These are phyloP conservation scores for Amphiduros pacificus DNA, from an alignment of 2,888 invertebrate genomes.

Conservation along the genomic window DNA sequence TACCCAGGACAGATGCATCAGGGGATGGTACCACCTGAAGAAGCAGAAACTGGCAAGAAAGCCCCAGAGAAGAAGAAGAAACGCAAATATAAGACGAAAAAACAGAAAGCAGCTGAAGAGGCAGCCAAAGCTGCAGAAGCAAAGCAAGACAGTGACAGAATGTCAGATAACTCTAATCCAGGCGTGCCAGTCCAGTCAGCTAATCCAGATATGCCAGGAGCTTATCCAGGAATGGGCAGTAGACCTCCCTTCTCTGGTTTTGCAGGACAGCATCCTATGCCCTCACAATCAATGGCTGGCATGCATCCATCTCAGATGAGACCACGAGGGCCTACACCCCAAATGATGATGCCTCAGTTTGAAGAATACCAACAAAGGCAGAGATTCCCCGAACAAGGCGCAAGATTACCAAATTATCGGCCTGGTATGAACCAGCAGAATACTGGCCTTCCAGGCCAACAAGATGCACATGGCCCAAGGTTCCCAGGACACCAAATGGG, in stretches of 20 bases:
- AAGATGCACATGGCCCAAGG: too few species aligned
- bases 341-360: too few species aligned
- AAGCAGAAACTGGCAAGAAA: neutral
- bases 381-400: neutral
- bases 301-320: too few species aligned
- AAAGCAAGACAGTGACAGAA: neutral
- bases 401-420: too few species aligned
- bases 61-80: conserved; percentile 1
- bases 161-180: neutral
- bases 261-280: too few species aligned
- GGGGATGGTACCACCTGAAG: neutral
- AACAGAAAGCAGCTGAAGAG: neutral
- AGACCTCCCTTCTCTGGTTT: neutral
- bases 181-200: neutral
- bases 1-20: too few species aligned
- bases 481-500: too few species aligned
- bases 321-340: too few species aligned
- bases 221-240: neutral
- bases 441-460: too few species aligned
- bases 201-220: neutral
- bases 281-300: too few species aligned
- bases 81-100: neutral
- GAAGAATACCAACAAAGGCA: too few species aligned
- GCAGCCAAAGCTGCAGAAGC: neutral
- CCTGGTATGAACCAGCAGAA: too few species aligned